Base-by-base conservation (phyloP, 2,888 invertebrate species). In the Microdon myrmicae region DNA sequence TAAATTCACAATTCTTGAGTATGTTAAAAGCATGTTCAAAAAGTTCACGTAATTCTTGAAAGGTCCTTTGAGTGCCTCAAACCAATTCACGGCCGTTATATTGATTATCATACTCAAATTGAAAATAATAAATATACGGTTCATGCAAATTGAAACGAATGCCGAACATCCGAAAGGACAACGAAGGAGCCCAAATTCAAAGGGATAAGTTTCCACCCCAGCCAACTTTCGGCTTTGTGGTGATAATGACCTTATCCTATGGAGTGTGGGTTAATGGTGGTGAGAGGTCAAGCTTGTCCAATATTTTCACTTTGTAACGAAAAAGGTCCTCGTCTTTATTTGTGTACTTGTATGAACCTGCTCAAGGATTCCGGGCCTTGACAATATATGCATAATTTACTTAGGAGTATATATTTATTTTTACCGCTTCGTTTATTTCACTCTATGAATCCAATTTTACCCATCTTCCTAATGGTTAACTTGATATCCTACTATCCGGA, bases 51-150 rank as follows among this genome's bases (percentile, higher is more conserved):
- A 13, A 20, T 37, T 23, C 10, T 10, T 12, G 3, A 23, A n/a
- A 3, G 20, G 7, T 13, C 8, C 12, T 7, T 9, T 4, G 3
- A 4, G 8, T 17, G 9, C 17, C n/a, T 32, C 2, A 32, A 41
- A 34, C 8, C 13, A 20, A 41, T 32, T 59, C 19, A 41, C 53
- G 54, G 48, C 6, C 28, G 23, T 28, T 32, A 39, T 16, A 37
- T n/a, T n/a, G n/a, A n/a, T n/a, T n/a, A n/a, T 51, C 59, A 35
- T 22, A 20, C 34, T 14, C 14, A 51, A 49, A 58, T 51, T 58
- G 58, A 58, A 58, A 54, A 43, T 44, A 55, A 54, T 61, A 61
- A 55, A 55, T 55, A 55, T 44, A 39, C 25, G 22, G 31, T 55
- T 43, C 39, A 61, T 55, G 60, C 29, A 61, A 61, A 61, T 55